phyloP scores from a whole-genome alignment of 2,888 invertebrate genomes.

The Phengaris arion region DNA sequence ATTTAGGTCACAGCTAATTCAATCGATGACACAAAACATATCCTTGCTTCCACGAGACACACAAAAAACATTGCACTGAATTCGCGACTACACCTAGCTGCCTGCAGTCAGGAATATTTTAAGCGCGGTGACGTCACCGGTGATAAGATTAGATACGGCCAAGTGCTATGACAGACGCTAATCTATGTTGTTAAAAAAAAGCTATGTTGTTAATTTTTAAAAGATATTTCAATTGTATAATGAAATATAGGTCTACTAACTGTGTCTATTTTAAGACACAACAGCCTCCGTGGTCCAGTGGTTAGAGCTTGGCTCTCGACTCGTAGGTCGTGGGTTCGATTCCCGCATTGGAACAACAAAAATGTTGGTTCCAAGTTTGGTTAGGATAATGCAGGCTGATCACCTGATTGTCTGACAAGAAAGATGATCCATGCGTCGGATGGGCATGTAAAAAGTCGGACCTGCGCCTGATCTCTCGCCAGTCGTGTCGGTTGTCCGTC shows the following conservation, averaged over 20 bases:
- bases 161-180: conserved; percentile 1
- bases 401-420: no score
- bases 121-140: conserved; percentile 8
- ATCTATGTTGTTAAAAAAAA: not conserved
- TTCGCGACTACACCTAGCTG: conserved; percentile 2
- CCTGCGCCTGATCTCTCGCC: no score
- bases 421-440: no score
- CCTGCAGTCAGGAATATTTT: conserved; percentile 19
- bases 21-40: conserved; percentile 5
- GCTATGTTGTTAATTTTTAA: not conserved
- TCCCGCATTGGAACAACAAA: no score
- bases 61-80: not conserved
- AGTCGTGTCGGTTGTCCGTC: no score
- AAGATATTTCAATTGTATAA: not conserved
- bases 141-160: conserved; percentile 24
- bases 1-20: conserved; percentile 11
- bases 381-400: no score
- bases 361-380: no score
- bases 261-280: not conserved
- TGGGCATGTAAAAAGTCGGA: no score
- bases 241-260: not conserved
- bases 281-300: no score
- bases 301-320: no score
- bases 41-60: not conserved
- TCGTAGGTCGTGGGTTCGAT: no score